Evolutionary conservation across 2,113 vertebrate species (phyloP).

Genomic region (Paramormyrops kingsleyae): DNA sequence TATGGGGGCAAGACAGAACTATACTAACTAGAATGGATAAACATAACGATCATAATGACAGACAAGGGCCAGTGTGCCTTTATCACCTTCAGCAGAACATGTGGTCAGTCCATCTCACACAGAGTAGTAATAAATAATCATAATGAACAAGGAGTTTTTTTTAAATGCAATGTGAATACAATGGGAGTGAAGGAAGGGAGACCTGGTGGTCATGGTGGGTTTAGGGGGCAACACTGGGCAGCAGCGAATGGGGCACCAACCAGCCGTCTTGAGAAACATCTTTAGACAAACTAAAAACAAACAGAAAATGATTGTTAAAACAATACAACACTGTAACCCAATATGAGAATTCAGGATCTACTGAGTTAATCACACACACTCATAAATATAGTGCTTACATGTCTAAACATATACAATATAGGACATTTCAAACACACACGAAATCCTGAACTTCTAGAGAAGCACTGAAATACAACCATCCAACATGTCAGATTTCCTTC

Average conservation of each 20-base stretch:
- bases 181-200: background rate
- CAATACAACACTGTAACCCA: background rate
- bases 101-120: background rate
- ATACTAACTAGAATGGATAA: conserved; percentile 12
- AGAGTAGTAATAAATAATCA: background rate
- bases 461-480: background rate
- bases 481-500: background rate
- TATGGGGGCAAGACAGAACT: background rate
- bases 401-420: background rate
- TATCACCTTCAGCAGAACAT: background rate
- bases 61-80: background rate
- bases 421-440: background rate
- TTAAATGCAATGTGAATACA: background rate
- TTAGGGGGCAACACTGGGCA: background rate
- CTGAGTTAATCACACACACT: background rate
- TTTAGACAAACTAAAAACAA: background rate
- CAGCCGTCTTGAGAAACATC: background rate
- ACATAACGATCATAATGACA: background rate
- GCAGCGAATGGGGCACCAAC: background rate
- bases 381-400: background rate
- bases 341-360: background rate
- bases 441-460: background rate
- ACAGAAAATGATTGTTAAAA: background rate
- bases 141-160: background rate
- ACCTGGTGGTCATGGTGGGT: background rate